Evolutionary conservation across 2,113 vertebrate species (phyloP), one percentile per base, ranked within the genome.

Genomic region (Ursus arctos): DNA sequence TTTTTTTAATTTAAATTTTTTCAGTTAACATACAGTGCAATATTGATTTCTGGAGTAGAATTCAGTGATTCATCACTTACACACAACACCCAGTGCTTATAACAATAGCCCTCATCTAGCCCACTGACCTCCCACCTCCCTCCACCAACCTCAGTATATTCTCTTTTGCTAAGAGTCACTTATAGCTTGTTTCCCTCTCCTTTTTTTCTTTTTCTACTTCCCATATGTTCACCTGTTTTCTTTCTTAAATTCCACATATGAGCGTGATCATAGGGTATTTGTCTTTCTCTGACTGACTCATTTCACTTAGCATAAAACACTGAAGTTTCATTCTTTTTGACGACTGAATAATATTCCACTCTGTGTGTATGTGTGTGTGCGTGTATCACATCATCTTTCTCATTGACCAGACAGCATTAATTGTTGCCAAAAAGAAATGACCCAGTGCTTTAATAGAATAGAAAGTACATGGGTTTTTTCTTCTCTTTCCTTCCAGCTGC

Each of bases 361-460:
- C 6, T 55, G 55, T 55, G 55, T 21, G 19, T 51, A 13, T 51
- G 49, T 51, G 49, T 51, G 31, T 67, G 28, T 65, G 28, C 31
- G 28, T 65, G 0, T 69, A 18, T 16, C 16, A 19, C 65, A 9
- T 69, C 33, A 69, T 69, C 65, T 19, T 69, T 36, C 77, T 74
- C 81, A 91, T 53, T 88, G 63, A 88, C 49, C 57, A 95, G 22
- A 77, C 95, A 81, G 65, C 33, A 36, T 49, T 81, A 84, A 84
- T 15, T 63, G 22, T 69, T 96, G 55, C 43, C 49, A 80, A 84
- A 93, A 96, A 80, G 40, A 95, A 63, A 94, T n/a, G 59, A 90
- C n/a, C 91, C 24, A 49, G 33, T 92, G 88, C 82, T 84, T 92
- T 65, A 95, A 89, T 22, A 93, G 47, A 84, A 97, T 55, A 71